These are phyloP conservation scores for Scaptomyza reducta DNA, from an alignment of 2,888 invertebrate genomes.

Conservation along the genomic window DNA sequence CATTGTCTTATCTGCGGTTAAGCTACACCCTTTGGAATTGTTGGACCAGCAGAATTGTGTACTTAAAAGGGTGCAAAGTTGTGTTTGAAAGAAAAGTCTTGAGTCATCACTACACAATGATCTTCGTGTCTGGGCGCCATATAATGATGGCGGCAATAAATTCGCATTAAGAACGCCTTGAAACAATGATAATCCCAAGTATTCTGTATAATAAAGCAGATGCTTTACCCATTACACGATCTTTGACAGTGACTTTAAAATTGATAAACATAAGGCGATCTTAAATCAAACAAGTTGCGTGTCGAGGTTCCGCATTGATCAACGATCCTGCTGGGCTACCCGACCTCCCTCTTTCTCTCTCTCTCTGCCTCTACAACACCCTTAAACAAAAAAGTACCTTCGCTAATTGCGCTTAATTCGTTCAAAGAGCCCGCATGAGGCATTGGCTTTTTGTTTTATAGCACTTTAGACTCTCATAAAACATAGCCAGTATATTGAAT, in stretches of 20 bases:
- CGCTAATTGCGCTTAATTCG: conserved; percentile 77
- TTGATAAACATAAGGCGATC: conserved; percentile 20
- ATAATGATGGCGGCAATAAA: conserved; percentile 74
- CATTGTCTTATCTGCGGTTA: conserved; percentile 62
- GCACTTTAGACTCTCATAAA: conserved; percentile 25
- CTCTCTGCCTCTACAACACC: not conserved
- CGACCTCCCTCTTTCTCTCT: not conserved
- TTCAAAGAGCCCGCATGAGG: conserved; percentile 76
- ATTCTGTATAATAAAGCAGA: conserved; percentile 39
- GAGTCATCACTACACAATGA: conserved; percentile 55
- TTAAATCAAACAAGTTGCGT: conserved; percentile 52
- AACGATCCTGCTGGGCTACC: conserved; percentile 46
- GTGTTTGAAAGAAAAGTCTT: conserved; percentile 59
- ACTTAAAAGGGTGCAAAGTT: conserved; percentile 55
- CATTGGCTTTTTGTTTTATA: conserved; percentile 58
- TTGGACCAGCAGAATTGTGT: conserved; percentile 61
- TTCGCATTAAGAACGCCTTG: conserved; percentile 76
- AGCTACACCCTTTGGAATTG: conserved; percentile 13
- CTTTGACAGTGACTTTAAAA: conserved; percentile 39
- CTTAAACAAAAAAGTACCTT: conserved; percentile 52
- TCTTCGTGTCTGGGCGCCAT: conserved; percentile 64
- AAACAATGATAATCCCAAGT: conserved; percentile 15
- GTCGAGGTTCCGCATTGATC: conserved; percentile 31
- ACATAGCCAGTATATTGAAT: conserved; percentile 20
- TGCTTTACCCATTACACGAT: conserved; percentile 41